These are phyloP conservation scores for Lumbricus terrestris DNA, from an alignment of 2,888 invertebrate genomes.

Conservation along the genomic window DNA sequence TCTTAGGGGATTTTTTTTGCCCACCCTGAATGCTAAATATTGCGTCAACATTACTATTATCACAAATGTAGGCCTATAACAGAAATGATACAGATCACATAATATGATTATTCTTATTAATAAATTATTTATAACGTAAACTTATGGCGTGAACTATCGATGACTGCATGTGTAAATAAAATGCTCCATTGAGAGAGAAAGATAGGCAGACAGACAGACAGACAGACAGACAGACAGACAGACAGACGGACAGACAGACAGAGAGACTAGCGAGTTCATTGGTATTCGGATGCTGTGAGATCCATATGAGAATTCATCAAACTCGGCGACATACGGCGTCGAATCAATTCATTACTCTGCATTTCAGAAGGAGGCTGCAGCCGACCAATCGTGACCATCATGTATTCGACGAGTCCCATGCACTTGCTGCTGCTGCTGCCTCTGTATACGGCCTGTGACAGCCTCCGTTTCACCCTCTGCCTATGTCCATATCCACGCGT, in stretches of 20 bases:
- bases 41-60: too few species aligned
- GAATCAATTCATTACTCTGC: neutral
- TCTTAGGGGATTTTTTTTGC: too few species aligned
- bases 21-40: too few species aligned
- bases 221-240: too few species aligned
- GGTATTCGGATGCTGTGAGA: neutral
- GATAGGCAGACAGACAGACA: too few species aligned
- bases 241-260: too few species aligned
- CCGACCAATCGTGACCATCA: neutral
- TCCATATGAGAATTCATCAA: constrained; percentile 3
- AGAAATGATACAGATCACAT: neutral
- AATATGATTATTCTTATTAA: neutral
- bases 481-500: neutral
- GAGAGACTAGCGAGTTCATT: neutral
- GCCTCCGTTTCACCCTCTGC: neutral
- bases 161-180: too few species aligned
- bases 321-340: neutral
- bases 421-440: neutral
- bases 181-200: neutral
- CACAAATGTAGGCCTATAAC: too few species aligned
- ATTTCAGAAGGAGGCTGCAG: neutral
- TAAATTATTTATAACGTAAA: neutral
- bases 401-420: neutral
- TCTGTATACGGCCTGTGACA: neutral
- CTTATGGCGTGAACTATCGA: neutral